Evolutionary conservation across 2,888 invertebrate genomes (phyloP).

Genomic region (Lepidocyrtoides sp.): DNA sequence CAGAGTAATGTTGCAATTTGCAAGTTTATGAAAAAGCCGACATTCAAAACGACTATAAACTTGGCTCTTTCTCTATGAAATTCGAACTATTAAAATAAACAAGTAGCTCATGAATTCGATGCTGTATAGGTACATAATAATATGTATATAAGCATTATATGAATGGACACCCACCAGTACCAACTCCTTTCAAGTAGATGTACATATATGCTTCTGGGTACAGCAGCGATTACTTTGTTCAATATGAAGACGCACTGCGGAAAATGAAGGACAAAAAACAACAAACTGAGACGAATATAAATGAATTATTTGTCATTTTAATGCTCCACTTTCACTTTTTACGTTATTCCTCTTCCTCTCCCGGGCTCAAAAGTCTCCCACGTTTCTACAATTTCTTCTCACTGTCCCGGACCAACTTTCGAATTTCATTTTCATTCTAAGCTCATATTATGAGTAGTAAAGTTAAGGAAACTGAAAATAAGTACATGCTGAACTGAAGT

Average conservation of each 20-base stretch:
- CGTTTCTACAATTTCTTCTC: neutral
- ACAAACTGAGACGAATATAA: neutral
- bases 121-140: neutral
- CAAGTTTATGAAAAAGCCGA: constrained; percentile 31
- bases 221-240: neutral
- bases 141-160: too few relatives aligned
- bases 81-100: constrained; percentile 40
- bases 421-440: neutral
- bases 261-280: neutral
- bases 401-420: constrained; percentile 5
- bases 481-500: neutral
- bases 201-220: too few relatives aligned
- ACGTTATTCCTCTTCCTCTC: neutral
- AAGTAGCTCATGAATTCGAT: neutral
- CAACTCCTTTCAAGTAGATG: neutral
- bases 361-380: neutral
- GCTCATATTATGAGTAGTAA: neutral
- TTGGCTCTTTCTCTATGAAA: neutral
- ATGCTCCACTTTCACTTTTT: constrained; percentile 25
- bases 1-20: constrained; percentile 34
- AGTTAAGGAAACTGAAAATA: too few relatives aligned
- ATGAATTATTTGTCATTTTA: constrained; percentile 33
- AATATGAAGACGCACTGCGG: neutral
- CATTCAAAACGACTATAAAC: constrained; percentile 10
- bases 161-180: too few relatives aligned